Evolutionary conservation across 2,797 vertebrate genomes (phyloP).

Genomic region (Melanotaenia pygmaea): DNA sequence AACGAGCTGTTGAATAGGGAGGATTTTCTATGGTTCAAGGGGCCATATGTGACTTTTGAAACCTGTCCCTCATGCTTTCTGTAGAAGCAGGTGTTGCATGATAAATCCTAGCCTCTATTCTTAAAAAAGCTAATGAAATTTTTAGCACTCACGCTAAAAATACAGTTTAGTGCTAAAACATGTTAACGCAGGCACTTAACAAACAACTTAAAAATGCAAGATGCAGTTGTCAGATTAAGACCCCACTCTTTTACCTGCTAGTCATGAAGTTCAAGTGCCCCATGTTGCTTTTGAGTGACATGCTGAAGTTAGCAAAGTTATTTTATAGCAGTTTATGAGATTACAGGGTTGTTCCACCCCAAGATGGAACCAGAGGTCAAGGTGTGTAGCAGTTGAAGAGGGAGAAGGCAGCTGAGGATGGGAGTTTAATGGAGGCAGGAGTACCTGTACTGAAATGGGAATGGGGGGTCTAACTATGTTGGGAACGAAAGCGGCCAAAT

Average conservation of each 20-base stretch:
- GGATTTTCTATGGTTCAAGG: conserved; percentile 78
- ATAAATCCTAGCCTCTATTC: conserved; percentile 31
- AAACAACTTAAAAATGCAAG: not conserved
- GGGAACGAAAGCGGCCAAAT: conserved; percentile 91
- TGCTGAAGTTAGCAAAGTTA: conserved; percentile 31
- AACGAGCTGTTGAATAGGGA: conserved; percentile 78
- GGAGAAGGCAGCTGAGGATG: conserved; percentile 40
- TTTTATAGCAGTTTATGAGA: conserved; percentile 32
- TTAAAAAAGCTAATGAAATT: conserved; percentile 23
- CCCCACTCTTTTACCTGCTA: not conserved
- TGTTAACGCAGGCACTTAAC: not conserved
- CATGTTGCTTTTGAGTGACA: conserved; percentile 6
- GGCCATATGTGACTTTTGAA: conserved; percentile 73
- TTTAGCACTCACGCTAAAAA: conserved; percentile 1
- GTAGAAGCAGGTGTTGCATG: conserved; percentile 36
- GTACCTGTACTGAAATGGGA: conserved; percentile 70
- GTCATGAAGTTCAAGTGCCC: conserved; percentile 9
- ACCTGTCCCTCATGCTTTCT: conserved; percentile 68
- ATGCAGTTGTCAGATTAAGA: not conserved
- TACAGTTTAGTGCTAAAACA: not conserved
- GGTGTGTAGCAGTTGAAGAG: conserved; percentile 32
- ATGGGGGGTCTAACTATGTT: conserved; percentile 82
- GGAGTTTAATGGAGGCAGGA: conserved; percentile 49
- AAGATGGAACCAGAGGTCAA: conserved; percentile 39
- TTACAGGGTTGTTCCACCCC: conserved; percentile 7